Evolutionary conservation across 2,113 vertebrate genomes (phyloP), one percentile per base, ranked within the genome.

Genomic region (Lampris incognitus): DNA sequence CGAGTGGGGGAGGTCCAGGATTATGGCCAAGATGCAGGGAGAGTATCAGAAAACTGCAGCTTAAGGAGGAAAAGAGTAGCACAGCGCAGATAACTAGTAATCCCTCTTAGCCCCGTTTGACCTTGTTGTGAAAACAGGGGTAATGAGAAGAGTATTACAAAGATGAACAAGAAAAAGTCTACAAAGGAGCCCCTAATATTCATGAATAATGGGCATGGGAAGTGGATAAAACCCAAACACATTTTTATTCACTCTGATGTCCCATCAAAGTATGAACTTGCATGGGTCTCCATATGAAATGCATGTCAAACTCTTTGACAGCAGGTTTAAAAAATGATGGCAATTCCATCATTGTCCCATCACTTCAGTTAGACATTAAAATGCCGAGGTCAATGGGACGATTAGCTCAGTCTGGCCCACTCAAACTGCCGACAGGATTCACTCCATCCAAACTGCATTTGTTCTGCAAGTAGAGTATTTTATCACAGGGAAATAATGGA

Each of bases 401-500:
- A 90, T 91, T 87, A 85, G 83, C 74, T 39, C 9, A 54, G 72
- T 62, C 51, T 40, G 82, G 10, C 48, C 42, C 56, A 71, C 84
- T 84, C 74, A 78, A 88, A 85, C 75, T 44, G 65, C 74, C 56
- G n/a, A 64, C 72, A 66, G 73, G 84, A 85, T 62, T 78, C 66
- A 61, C 68, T 82, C 41, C 54, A 9, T 85, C 62, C 24, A 39
- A 76, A 82, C 71, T 66, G 72, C 73, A 83, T 88, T 89, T 78
- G 86, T 86, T 91, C 79, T 82, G 85, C 84, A 62, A 24, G 64
- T 49, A 66, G 76, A 73, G 63, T 62, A 59, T 81, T 89, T 90
- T 85, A 88, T 90, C 89, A 80, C 67, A 48, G 72, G 41, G 63
- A 78, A 89, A 82, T 93, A 92, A 93, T 93, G 72, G 75, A 90